Evolutionary conservation across 2,797 vertebrate species (phyloP).

Genomic region (Pitangus sulphuratus): DNA sequence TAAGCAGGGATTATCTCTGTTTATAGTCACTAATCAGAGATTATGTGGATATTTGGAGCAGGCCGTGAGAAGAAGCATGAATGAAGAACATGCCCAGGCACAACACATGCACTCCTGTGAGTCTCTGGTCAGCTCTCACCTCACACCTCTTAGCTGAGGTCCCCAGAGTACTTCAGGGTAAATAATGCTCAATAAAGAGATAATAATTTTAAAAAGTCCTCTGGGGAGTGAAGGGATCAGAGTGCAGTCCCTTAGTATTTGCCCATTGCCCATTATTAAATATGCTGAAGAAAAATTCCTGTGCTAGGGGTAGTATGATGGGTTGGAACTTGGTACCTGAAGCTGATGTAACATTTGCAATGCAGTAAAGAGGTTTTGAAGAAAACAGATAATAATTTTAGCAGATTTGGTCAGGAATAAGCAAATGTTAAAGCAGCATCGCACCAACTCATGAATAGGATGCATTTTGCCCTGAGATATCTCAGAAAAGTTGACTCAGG

Average conservation of each 20-base stretch:
- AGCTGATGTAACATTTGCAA: background rate
- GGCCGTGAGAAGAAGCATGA: background rate
- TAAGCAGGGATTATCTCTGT: background rate
- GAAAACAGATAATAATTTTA: background rate
- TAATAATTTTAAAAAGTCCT: background rate
- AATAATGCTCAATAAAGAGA: background rate
- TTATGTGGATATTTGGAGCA: background rate
- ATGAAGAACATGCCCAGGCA: background rate
- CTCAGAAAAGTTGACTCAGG: constrained; percentile 43
- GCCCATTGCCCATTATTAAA: background rate
- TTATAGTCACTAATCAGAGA: background rate
- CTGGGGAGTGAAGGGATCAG: background rate
- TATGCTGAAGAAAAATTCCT: background rate
- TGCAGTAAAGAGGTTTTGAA: background rate
- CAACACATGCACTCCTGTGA: background rate
- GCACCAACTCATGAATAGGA: background rate
- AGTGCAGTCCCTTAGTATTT: background rate
- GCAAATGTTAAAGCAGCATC: background rate
- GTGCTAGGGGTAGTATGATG: background rate
- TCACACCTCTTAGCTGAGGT: background rate
- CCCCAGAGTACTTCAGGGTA: background rate
- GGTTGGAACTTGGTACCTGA: background rate
- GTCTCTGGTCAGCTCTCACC: background rate
- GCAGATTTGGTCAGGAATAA: background rate
- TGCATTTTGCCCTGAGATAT: background rate